Conservation (phyloP, 2,888 invertebrate species). For the Stenodema calcarata region DNA sequence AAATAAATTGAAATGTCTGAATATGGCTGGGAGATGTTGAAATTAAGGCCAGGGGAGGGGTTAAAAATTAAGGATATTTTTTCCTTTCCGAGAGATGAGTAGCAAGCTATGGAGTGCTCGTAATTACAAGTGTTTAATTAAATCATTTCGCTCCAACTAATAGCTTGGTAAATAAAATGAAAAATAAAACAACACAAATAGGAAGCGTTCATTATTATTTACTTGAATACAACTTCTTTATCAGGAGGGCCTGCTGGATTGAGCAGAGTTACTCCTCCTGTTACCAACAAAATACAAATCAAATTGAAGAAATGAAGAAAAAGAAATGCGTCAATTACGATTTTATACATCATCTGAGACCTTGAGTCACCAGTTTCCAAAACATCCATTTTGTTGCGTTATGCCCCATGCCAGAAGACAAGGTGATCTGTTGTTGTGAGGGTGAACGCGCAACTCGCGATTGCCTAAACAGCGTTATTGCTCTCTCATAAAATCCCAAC, state of each 20-base stretch:
- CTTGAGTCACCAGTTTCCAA: too few relatives aligned
- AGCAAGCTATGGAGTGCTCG: neutral
- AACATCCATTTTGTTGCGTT: too few relatives aligned
- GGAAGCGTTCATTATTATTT: neutral
- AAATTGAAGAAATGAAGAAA: neutral
- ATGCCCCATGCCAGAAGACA: too few relatives aligned
- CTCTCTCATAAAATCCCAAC: too few relatives aligned
- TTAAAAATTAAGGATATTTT: too few relatives aligned
- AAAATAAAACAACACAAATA: neutral
- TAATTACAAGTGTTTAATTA: slow-evolving; percentile 39
- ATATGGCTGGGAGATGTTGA: neutral
- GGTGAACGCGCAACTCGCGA: too few relatives aligned
- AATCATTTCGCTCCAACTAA: slow-evolving; percentile 20
- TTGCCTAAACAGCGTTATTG: too few relatives aligned
- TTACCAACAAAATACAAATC: neutral
- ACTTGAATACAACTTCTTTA: neutral
- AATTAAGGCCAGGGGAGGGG: too few relatives aligned
- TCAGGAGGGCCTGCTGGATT: neutral
- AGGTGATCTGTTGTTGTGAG: too few relatives aligned
- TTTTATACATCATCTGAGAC: too few relatives aligned
- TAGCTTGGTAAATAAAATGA: neutral
- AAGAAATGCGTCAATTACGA: neutral
- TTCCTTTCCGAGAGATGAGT: neutral
- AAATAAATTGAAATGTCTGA: neutral
- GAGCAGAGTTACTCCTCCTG: neutral